phyloP scores from a whole-genome alignment of 2,113 vertebrate species.

The Coreoperca whiteheadi region DNA sequence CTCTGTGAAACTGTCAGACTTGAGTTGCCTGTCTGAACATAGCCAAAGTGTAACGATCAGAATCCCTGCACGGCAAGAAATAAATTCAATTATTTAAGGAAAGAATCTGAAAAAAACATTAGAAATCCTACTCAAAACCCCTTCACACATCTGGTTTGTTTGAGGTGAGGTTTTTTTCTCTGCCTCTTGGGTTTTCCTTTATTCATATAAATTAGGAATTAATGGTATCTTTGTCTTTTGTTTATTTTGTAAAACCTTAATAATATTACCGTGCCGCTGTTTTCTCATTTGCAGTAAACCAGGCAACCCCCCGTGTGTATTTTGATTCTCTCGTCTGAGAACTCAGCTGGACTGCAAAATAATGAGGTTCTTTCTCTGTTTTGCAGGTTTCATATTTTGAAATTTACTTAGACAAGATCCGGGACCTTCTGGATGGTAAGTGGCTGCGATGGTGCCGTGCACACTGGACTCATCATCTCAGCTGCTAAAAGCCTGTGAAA shows the following conservation, averaged over 20 bases:
- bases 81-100: not conserved
- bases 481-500: constrained; percentile 11
- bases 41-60: not conserved
- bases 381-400: constrained; percentile 96
- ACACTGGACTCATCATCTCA: not conserved
- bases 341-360: not conserved
- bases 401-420: constrained; percentile 97
- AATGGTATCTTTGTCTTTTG: not conserved
- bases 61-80: not conserved
- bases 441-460: not conserved
- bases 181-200: not conserved
- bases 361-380: constrained; percentile 23
- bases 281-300: not conserved
- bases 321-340: not conserved
- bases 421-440: constrained; percentile 95
- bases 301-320: not conserved
- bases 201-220: too few species aligned
- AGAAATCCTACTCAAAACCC: not conserved
- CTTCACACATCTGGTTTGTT: not conserved
- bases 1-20: not conserved
- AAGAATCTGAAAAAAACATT: not conserved
- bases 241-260: not conserved
- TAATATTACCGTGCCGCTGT: not conserved
- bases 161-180: not conserved
- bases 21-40: not conserved